Evolutionary conservation across 2,113 vertebrate species (phyloP), one percentile per base, ranked within the genome.

Genomic region (Cnemophilus loriae): DNA sequence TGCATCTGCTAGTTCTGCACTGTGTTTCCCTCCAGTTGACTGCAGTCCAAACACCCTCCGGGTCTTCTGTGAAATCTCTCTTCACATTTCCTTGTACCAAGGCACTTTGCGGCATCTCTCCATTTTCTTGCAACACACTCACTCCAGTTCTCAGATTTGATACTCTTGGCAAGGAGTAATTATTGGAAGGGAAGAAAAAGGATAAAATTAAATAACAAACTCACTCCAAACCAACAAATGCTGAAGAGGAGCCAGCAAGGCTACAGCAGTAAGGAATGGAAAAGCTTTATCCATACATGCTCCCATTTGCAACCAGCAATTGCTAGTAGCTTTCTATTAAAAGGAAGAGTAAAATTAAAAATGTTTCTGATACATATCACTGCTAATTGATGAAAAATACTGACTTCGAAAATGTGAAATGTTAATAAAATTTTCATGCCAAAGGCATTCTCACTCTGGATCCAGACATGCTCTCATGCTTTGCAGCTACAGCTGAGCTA

Each of bases 161-260:
- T 96, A 57, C 70, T 94, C 27, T 79, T 88, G 82, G 91, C 87
- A 90, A 69, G 41, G 14, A 87, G 21, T 4, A 78, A 53, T 52
- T 57, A 52, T 1, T 2, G 3, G 12, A 33, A 11, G 9, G 1
- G 6, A 17, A 15, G 57, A 47, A 64, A 75, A 28, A 3, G 23
- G 75, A 70, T 39, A 8, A 90, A 74, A 90, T 59, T 32, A 85
- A 76, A 20, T 49, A 86, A 75, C 60, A 80, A 81, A 70, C 23
- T 27, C 18, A 28, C 63, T 78, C 46, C 85, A 91, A 85, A 90
- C 49, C 75, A 94, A 52, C 4, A 59, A 74, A 47, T 0, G 21
- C 39, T 5, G 1, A 74, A 55, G 47, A 87, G 42, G 42, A 93
- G 63, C n/a, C 75, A 91, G 50, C 10, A 67, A 53, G 57, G 63